Evolutionary conservation across 2,797 vertebrate genomes (phyloP).

Genomic region (Hemibagrus guttatus): DNA sequence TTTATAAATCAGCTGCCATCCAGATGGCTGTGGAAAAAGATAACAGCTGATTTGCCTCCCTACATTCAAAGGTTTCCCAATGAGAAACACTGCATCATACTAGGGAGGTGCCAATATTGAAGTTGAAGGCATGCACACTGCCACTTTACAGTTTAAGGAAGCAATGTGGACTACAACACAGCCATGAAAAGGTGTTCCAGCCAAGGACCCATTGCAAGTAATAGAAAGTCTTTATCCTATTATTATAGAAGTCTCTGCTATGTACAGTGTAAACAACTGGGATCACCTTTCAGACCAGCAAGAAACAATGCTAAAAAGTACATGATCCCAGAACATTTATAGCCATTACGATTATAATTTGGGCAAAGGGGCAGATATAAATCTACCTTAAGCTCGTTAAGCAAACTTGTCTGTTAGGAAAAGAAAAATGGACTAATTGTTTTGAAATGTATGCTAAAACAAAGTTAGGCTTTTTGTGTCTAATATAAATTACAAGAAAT

Average conservation of each 20-base stretch:
- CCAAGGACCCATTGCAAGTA: conserved; percentile 48
- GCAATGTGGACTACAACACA: conserved; percentile 63
- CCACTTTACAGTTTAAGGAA: conserved; percentile 35
- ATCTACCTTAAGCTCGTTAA: conserved; percentile 23
- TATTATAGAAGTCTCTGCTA: conserved; percentile 74
- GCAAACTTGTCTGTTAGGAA: conserved; percentile 16
- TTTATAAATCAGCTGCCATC: conserved; percentile 65
- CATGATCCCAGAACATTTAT: conserved; percentile 36
- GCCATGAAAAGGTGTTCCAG: conserved; percentile 56
- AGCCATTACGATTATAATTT: conserved; percentile 26
- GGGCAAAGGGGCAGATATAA: conserved; percentile 12
- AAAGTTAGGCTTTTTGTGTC: conserved; percentile 16
- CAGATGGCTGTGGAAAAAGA: conserved; percentile 61
- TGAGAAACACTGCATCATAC: conserved; percentile 69
- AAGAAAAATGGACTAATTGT: conserved; percentile 18
- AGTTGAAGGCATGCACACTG: conserved; percentile 60
- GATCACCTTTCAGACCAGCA: conserved; percentile 65
- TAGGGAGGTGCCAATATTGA: conserved; percentile 41
- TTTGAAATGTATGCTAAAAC: conserved; percentile 11
- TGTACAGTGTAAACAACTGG: conserved; percentile 90
- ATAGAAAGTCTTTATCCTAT: conserved; percentile 67
- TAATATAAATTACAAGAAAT: conserved; percentile 20
- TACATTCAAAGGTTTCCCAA: conserved; percentile 79
- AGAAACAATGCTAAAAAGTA: conserved; percentile 36
- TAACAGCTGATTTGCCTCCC: conserved; percentile 67